Evolutionary conservation across 2,113 vertebrate genomes (phyloP).

Genomic region (Acanthochromis polyacanthus): DNA sequence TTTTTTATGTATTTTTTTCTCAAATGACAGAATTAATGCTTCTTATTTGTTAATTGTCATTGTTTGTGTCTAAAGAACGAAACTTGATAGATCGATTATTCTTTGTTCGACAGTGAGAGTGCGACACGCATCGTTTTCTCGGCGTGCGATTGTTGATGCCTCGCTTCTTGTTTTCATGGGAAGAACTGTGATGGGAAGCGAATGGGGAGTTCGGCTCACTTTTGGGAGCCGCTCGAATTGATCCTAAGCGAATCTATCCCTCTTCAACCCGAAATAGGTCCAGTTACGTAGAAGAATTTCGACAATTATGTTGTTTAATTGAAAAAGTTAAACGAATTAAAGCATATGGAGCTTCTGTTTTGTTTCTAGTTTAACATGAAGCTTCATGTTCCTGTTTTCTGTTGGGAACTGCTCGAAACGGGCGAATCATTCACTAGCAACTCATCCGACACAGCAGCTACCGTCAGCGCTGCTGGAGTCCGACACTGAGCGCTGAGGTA

Average conservation of each 20-base stretch:
- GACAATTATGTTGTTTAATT: too few relatives aligned
- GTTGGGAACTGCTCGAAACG: background rate
- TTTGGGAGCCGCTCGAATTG: slow-evolving; percentile 4
- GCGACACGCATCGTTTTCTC: slow-evolving; percentile 23
- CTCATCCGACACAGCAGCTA: slow-evolving; percentile 37
- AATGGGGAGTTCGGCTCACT: slow-evolving; percentile 27
- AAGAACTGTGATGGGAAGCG: slow-evolving; percentile 29
- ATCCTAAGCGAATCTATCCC: background rate
- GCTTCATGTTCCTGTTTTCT: background rate
- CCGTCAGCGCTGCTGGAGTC: slow-evolving; percentile 59
- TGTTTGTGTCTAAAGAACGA: too few relatives aligned
- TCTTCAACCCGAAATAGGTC: rapidly evolving
- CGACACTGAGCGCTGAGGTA: slow-evolving; percentile 69
- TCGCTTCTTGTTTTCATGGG: slow-evolving; percentile 78
- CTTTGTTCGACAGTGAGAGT: slow-evolving; percentile 42
- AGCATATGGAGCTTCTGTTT: rapidly evolving
- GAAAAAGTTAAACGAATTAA: too few relatives aligned
- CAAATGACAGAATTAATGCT: too few relatives aligned
- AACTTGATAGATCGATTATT: slow-evolving; percentile 36
- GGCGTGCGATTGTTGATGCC: slow-evolving; percentile 65
- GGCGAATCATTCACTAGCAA: background rate
- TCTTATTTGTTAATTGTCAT: too few relatives aligned
- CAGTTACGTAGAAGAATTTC: background rate
- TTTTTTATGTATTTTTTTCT: too few relatives aligned
- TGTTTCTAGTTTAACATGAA: background rate